phyloP scores from a whole-genome alignment of 2,888 invertebrate species.

The Odontomyia ornata region DNA sequence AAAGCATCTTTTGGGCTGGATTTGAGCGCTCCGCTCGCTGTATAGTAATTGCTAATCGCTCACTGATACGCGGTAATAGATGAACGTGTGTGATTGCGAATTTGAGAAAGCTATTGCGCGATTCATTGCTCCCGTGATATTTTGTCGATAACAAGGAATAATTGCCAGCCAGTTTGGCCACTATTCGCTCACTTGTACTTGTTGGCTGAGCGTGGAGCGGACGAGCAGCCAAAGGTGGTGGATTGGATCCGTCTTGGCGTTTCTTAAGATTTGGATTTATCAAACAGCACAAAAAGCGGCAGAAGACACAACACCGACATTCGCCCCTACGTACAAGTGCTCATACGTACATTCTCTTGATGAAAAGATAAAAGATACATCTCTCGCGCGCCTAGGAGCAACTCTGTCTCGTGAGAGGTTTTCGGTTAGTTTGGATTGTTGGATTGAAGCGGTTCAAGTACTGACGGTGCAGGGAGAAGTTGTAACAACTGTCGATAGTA shows the following conservation, averaged over 20 bases:
- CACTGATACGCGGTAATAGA: background rate
- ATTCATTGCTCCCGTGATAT: constrained; percentile 18
- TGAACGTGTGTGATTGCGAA: background rate
- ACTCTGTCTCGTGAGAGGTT: background rate
- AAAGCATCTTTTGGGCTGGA: background rate
- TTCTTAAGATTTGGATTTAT: constrained; percentile 28
- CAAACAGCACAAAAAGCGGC: constrained; percentile 14
- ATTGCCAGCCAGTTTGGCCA: constrained; percentile 40
- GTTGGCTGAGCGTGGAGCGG: background rate
- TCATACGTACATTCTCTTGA: no score
- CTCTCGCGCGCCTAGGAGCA: background rate
- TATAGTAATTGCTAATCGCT: background rate
- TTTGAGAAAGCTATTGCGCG: constrained; percentile 28
- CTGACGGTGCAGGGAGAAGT: background rate
- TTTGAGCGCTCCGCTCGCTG: background rate
- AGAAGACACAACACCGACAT: constrained; percentile 1
- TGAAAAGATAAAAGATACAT: constrained; percentile 4
- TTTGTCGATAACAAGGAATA: constrained; percentile 29
- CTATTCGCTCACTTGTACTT: background rate
- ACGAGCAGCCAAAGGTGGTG: background rate
- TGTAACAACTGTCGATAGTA: constrained; percentile 1
- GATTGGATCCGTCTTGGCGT: background rate
- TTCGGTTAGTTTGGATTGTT: no score
- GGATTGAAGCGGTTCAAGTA: background rate
- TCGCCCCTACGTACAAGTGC: background rate